These are phyloP conservation scores for Procambarus clarkii DNA, from an alignment of 1,140 invertebrate species.

Conservation along the genomic window DNA sequence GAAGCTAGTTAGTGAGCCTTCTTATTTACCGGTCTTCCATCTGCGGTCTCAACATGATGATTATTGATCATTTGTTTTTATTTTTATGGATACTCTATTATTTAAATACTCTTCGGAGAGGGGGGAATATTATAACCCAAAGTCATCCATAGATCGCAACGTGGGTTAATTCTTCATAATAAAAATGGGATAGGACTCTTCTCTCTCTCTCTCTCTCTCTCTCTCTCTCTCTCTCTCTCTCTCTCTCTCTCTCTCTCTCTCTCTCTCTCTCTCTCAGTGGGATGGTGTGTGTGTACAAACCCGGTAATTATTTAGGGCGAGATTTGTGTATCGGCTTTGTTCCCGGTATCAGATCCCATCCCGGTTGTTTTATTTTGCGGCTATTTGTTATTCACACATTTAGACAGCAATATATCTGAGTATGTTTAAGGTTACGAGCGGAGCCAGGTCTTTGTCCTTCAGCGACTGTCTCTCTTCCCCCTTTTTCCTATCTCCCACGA, in stretches of 20 bases:
- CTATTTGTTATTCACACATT: conserved; percentile 64
- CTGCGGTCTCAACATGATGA: conserved; percentile 63
- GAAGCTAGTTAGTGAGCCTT: conserved; percentile 63
- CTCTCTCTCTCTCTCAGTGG: background rate
- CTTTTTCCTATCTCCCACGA: too few species aligned
- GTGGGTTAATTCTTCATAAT: background rate
- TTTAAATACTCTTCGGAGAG: background rate
- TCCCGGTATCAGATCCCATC: conserved; percentile 50
- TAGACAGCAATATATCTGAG: conserved; percentile 40
- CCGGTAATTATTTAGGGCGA: conserved; percentile 58
- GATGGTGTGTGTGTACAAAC: background rate
- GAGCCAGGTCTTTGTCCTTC: too few species aligned
- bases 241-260: too few species aligned
- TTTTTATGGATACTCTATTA: conserved; percentile 31
- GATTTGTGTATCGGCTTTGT: conserved; percentile 67
- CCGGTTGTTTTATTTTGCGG: conserved; percentile 42
- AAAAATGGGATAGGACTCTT: background rate
- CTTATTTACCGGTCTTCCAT: conserved; percentile 65
- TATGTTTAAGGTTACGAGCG: background rate
- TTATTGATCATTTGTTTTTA: conserved; percentile 61
- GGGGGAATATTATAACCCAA: background rate
- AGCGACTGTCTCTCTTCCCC: too few species aligned
- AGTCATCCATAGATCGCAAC: background rate
- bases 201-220: too few species aligned
- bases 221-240: too few species aligned